Conservation (phyloP, 2,888 invertebrate genomes). For the Lutraria lutraria region DNA sequence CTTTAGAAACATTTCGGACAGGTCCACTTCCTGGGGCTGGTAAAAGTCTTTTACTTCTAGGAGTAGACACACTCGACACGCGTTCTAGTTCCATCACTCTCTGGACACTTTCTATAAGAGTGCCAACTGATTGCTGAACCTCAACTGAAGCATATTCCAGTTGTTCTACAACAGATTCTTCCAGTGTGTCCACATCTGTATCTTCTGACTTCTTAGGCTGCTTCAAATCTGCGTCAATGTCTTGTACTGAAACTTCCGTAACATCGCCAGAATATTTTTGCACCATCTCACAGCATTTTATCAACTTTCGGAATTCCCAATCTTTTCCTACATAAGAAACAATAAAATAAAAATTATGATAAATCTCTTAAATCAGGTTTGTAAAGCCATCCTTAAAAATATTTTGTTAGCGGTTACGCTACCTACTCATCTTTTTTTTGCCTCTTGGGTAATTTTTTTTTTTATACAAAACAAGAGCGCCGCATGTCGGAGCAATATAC, state of each 20-base stretch:
- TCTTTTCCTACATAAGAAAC: constrained; percentile 68
- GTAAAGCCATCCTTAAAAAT: too few species aligned
- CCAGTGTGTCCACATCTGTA: constrained; percentile 72
- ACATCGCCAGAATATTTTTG: constrained; percentile 74
- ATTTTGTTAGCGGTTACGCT: too few species aligned
- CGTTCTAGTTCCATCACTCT: constrained; percentile 65
- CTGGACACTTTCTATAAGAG: constrained; percentile 71
- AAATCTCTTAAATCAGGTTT: too few species aligned
- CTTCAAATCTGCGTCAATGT: constrained; percentile 33
- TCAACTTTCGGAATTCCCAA: constrained; percentile 72
- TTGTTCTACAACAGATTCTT: constrained; percentile 77
- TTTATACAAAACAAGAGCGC: too few species aligned
- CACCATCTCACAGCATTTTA: constrained; percentile 78
- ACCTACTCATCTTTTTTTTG: too few species aligned
- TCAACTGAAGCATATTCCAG: constrained; percentile 74
- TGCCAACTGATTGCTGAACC: constrained; percentile 64
- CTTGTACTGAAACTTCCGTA: constrained; percentile 59
- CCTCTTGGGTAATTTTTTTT: too few species aligned
- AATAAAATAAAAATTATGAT: background rate
- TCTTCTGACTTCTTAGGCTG: constrained; percentile 45
- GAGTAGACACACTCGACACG: constrained; percentile 34
- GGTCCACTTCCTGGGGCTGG: constrained; percentile 54
- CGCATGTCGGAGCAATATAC: too few species aligned
- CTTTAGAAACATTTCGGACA: constrained; percentile 24
- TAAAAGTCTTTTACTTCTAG: constrained; percentile 62